A percentile compares a stretch with the other conserved stretches of the same genome.
Evolutionary conservation across 2,888 invertebrate species (phyloP).

Genomic region (Nephrotoma appendiculata): DNA sequence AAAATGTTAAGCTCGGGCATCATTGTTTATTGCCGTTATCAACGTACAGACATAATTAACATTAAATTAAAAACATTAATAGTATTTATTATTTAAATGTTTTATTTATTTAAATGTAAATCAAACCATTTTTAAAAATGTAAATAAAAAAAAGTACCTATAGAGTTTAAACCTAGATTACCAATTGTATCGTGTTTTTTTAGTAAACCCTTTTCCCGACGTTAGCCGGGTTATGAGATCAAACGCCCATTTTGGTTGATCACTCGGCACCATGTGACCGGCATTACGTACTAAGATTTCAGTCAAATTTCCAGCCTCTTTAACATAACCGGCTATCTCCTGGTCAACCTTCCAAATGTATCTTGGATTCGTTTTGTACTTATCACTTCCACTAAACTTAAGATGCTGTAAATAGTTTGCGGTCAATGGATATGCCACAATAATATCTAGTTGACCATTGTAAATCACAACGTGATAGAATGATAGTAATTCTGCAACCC

Average conservation of each 20-base stretch:
- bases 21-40: neutral
- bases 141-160: neutral
- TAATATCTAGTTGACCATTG: constrained; percentile 45
- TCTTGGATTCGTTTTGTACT: constrained; percentile 34
- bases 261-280: constrained; percentile 52
- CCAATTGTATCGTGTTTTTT: neutral
- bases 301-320: constrained; percentile 39
- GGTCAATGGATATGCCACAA: constrained; percentile 50
- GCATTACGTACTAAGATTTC: constrained; percentile 47
- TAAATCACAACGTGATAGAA: constrained; percentile 13
- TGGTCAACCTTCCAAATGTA: constrained; percentile 34
- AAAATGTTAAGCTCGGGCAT: neutral
- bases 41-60: neutral
- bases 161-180: neutral
- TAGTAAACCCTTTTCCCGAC: neutral
- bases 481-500: neutral
- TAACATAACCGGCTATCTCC: constrained; percentile 41
- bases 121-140: neutral
- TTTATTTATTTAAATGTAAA: neutral
- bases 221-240: constrained; percentile 46
- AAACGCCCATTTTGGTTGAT: constrained; percentile 42
- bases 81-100: neutral
- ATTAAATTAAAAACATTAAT: neutral
- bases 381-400: constrained; percentile 34
- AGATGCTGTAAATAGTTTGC: constrained; percentile 36